Conservation (phyloP, 2,113 vertebrate species). For the Nibea coibor region DNA sequence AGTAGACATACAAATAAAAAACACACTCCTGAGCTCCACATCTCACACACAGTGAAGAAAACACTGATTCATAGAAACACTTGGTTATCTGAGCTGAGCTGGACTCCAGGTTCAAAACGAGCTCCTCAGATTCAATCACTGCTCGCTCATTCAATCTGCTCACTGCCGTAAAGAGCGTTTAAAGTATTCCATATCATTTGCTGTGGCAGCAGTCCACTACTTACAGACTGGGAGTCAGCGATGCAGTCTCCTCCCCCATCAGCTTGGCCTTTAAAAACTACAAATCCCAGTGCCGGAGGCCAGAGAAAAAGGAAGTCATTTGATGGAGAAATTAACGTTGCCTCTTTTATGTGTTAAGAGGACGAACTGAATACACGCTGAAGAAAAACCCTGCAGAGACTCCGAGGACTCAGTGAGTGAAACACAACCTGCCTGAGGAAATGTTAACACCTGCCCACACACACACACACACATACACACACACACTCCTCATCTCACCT, state of each 20-base stretch:
- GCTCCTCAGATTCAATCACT: not conserved
- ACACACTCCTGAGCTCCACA: not conserved
- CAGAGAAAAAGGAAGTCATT: slow-evolving; percentile 17
- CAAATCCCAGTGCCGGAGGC: slow-evolving; percentile 60
- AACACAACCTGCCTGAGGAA: slow-evolving; percentile 41
- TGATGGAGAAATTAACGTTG: slow-evolving; percentile 12
- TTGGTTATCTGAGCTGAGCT: not conserved
- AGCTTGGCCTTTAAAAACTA: slow-evolving; percentile 57
- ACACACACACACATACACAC: slow-evolving; percentile 27
- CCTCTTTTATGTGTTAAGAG: slow-evolving; percentile 10
- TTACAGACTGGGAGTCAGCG: slow-evolving; percentile 58
- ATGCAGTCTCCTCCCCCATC: slow-evolving; percentile 68
- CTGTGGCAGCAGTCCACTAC: slow-evolving; percentile 52
- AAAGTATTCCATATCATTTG: not conserved
- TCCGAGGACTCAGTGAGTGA: slow-evolving; percentile 27
- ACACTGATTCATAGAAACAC: not conserved
- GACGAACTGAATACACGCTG: slow-evolving; percentile 43
- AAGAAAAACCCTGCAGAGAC: slow-evolving; percentile 24
- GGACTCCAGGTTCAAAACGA: not conserved
- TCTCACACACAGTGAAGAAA: not conserved
- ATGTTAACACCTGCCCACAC: slow-evolving; percentile 43
- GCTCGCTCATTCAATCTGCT: not conserved
- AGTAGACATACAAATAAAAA: not conserved
- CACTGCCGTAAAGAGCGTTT: not conserved
- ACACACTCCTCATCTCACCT: slow-evolving; percentile 3